Evolutionary conservation across 2,888 invertebrate species (phyloP).

Genomic region (Mesorhabditis sp.): DNA sequence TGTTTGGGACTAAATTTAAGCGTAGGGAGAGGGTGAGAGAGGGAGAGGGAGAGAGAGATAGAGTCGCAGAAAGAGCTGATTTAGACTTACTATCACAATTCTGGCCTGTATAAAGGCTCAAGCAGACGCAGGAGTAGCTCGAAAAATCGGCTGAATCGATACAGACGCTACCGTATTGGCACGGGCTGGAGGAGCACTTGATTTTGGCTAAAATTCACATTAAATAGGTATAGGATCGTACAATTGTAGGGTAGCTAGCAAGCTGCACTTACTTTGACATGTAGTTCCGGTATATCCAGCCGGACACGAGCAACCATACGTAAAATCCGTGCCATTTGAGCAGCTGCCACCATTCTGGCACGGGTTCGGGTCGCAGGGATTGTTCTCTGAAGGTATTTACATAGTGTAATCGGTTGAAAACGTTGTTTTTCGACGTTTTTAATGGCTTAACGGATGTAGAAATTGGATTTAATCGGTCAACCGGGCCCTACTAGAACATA

Average conservation of each 20-base stretch:
- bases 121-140: slow-evolving; percentile 8
- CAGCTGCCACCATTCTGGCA: not conserved
- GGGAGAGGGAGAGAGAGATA: not conserved
- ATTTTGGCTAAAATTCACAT: not conserved
- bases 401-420: not conserved
- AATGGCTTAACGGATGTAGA: no score
- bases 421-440: not conserved
- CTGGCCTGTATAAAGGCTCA: slow-evolving; percentile 1
- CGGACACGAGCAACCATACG: not conserved
- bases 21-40: not conserved
- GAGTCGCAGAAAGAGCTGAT: not conserved
- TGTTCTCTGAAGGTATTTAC: no score
- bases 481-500: no score
- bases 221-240: not conserved
- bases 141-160: not conserved
- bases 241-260: no score
- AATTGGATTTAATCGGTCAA: no score
- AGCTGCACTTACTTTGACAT: no score
- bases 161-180: not conserved
- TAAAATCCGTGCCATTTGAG: not conserved
- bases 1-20: slow-evolving; percentile 12
- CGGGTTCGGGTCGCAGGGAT: not conserved
- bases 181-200: not conserved
- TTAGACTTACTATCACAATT: slow-evolving; percentile 5
- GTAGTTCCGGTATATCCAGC: not conserved